Percentiles rank a stretch among this genome's conserved stretches.
phyloP scores from a whole-genome alignment of 92 coral and sea anemone species.

The Siderastrea radians region DNA sequence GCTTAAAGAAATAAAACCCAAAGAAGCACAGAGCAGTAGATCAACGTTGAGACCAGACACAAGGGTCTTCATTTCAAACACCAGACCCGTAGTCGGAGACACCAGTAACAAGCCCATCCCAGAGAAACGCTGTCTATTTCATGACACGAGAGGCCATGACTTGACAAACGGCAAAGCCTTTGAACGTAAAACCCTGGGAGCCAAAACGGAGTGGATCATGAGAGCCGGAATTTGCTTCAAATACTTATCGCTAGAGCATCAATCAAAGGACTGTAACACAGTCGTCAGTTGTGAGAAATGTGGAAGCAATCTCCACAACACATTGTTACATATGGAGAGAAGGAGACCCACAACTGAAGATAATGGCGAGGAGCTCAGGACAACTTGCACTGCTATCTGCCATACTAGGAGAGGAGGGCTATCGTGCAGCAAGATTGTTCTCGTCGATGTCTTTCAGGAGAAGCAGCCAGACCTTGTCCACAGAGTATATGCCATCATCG shows the following conservation, averaged over 20 bases:
- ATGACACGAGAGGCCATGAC: constrained; percentile 34
- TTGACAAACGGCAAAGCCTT: constrained; percentile 49
- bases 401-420: neutral
- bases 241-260: constrained; percentile 31
- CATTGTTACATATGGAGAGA: neutral
- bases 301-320: constrained; percentile 40
- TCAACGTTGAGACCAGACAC: neutral
- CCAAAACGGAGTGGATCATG: neutral
- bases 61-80: neutral
- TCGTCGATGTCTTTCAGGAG: neutral
- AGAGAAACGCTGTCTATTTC: constrained; percentile 22
- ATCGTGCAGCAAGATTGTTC: neutral
- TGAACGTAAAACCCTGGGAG: neutral
- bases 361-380: neutral
- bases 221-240: constrained; percentile 41
- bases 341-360: neutral
- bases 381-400: neutral
- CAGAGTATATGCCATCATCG: constrained; percentile 44
- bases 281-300: constrained; percentile 37
- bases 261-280: constrained; percentile 31
- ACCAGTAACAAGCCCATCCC: neutral
- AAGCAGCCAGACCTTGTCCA: neutral
- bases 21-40: neutral
- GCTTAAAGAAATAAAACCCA: neutral
- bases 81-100: neutral